phyloP scores from a whole-genome alignment of 2,113 vertebrate genomes.

The Felis chaus region DNA sequence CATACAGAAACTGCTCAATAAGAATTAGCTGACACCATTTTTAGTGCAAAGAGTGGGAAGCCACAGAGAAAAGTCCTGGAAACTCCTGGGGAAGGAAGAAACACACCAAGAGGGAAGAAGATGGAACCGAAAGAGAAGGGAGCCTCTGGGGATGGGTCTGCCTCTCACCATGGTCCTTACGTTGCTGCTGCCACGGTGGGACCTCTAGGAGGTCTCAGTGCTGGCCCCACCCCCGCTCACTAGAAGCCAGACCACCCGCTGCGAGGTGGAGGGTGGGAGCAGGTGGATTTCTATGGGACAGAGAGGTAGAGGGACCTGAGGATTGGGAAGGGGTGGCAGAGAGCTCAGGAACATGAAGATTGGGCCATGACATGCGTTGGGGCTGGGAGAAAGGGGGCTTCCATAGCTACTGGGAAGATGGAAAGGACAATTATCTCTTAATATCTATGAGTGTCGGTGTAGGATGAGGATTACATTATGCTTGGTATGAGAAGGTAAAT shows the following conservation, averaged over 20 bases:
- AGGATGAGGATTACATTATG: not conserved
- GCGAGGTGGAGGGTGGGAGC: not conserved
- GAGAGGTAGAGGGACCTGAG: not conserved
- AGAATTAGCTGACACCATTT: not conserved
- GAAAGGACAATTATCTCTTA: not conserved
- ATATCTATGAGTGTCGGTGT: not conserved
- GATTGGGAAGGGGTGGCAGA: not conserved
- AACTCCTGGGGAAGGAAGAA: not conserved
- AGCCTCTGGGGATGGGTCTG: too few species aligned
- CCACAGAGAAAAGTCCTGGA: not conserved
- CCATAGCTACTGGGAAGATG: not conserved
- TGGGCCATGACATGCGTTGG: not conserved
- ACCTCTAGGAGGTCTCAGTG: not conserved
- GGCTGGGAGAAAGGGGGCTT: not conserved
- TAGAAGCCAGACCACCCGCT: not conserved
- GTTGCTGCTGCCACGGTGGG: not conserved
- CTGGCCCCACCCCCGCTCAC: not conserved
- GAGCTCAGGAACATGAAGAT: not conserved
- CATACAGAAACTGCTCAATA: not conserved
- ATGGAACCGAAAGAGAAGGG: not conserved
- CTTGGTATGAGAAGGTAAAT: not conserved
- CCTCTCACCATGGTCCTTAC: rapidly evolving
- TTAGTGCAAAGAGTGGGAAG: not conserved
- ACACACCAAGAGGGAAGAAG: not conserved
- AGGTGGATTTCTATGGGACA: not conserved